Evolutionary conservation across 2,888 invertebrate species (phyloP).

Genomic region (Selenia dentaria): DNA sequence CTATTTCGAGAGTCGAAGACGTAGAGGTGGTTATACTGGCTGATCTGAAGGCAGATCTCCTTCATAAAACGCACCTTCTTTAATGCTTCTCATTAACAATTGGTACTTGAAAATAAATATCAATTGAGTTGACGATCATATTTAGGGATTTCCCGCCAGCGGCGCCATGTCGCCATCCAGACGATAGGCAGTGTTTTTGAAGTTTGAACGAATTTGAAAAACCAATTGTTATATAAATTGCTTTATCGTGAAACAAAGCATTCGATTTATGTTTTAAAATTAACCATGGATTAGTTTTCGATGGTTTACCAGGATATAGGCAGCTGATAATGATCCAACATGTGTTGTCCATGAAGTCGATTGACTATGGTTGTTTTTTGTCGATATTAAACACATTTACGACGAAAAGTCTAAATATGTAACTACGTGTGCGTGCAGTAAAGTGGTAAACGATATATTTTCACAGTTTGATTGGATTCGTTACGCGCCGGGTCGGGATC

Average conservation of each 20-base stretch:
- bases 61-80: slow-evolving; percentile 33
- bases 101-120: slow-evolving; percentile 17
- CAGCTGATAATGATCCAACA: slow-evolving; percentile 25
- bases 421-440: slow-evolving; percentile 32
- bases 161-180: not conserved
- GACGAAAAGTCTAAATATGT: slow-evolving; percentile 32
- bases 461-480: slow-evolving; percentile 76
- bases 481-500: slow-evolving; percentile 50
- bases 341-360: slow-evolving; percentile 33
- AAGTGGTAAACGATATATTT: slow-evolving; percentile 53
- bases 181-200: too few relatives aligned
- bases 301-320: slow-evolving; percentile 30
- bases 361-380: slow-evolving; percentile 34
- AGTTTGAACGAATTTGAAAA: too few relatives aligned
- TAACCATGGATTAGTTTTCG: slow-evolving; percentile 6
- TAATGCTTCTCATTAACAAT: slow-evolving; percentile 31
- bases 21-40: slow-evolving; percentile 39
- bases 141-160: slow-evolving; percentile 6
- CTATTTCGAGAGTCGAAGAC: slow-evolving; percentile 56
- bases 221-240: not conserved
- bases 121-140: slow-evolving; percentile 16
- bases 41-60: slow-evolving; percentile 33
- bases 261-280: not conserved
- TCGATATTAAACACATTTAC: slow-evolving; percentile 28
- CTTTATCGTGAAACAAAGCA: not conserved